Percentiles rank a stretch among this genome's conserved stretches.
phyloP scores from a whole-genome alignment of 2,113 vertebrate genomes.

The Indicator maculatus region DNA sequence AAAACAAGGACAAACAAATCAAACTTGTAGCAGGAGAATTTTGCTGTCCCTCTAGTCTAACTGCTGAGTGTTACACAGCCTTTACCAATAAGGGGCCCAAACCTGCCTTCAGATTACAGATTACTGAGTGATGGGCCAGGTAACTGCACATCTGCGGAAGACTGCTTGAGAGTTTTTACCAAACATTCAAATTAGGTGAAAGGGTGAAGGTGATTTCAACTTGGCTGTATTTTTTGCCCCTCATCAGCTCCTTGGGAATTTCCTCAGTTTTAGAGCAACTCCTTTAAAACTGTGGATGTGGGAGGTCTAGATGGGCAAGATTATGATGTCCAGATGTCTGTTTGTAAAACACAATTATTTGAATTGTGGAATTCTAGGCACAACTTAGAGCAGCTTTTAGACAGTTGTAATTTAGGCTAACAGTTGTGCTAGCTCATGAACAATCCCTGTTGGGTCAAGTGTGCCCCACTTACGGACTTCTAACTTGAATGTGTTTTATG shows the following conservation, averaged over 20 bases:
- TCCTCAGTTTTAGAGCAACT: neutral
- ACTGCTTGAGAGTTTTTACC: neutral
- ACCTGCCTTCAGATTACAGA: neutral
- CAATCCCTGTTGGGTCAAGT: neutral
- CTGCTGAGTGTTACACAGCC: neutral
- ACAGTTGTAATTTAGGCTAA: neutral
- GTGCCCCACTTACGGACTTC: neutral
- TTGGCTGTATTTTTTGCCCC: neutral
- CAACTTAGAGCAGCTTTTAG: neutral
- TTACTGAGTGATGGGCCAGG: neutral
- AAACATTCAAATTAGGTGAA: neutral
- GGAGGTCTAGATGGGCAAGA: neutral
- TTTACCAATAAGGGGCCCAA: neutral
- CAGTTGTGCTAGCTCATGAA: neutral
- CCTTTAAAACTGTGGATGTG: neutral
- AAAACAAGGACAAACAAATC: neutral
- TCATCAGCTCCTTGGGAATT: neutral
- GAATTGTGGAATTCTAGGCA: neutral
- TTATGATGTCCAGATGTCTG: neutral
- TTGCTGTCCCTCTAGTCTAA: accelerated
- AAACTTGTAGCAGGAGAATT: neutral
- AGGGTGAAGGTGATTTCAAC: neutral
- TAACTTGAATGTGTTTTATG: neutral
- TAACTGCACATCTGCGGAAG: neutral
- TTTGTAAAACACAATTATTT: neutral